Evolutionary conservation across 2,797 vertebrate genomes (phyloP).

Genomic region (Jordanella pulchra): DNA sequence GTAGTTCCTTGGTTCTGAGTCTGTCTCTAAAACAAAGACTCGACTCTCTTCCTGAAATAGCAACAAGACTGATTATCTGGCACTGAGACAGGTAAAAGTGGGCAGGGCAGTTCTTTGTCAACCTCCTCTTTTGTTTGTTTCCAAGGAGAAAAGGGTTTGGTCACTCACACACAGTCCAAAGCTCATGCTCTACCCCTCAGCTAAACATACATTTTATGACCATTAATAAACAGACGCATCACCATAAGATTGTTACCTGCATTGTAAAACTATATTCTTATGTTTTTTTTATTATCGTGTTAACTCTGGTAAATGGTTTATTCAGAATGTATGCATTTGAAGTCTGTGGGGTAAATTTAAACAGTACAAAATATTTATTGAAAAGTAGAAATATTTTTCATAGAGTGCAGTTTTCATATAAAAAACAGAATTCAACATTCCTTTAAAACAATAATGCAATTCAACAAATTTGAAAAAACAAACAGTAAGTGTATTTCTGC

Average conservation of each 20-base stretch:
- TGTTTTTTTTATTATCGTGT: slow-evolving; percentile 1
- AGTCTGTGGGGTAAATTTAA: slow-evolving; percentile 7
- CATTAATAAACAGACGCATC: not conserved
- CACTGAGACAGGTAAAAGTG: slow-evolving; percentile 62
- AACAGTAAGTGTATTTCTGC: not conserved
- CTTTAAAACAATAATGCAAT: not conserved
- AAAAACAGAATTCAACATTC: slow-evolving; percentile 16
- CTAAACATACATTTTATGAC: slow-evolving; percentile 22
- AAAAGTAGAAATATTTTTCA: slow-evolving; percentile 14
- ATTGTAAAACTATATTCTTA: not conserved
- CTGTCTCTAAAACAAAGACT: slow-evolving; percentile 36
- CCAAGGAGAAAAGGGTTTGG: slow-evolving; percentile 55
- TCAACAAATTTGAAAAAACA: slow-evolving; percentile 11
- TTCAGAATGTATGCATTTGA: slow-evolving; percentile 18
- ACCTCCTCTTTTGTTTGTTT: slow-evolving; percentile 72
- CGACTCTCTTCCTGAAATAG: slow-evolving; percentile 48
- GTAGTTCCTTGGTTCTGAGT: slow-evolving; percentile 25
- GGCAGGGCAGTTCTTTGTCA: slow-evolving; percentile 62
- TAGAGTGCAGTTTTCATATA: slow-evolving; percentile 7
- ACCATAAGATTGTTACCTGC: not conserved
- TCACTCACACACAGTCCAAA: slow-evolving; percentile 56
- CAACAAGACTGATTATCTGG: slow-evolving; percentile 35
- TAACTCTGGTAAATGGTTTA: not conserved
- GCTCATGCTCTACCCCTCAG: slow-evolving; percentile 30
- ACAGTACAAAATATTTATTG: slow-evolving; percentile 54